Conservation (phyloP, 30 jellyfish, hydroid and myxozoan species). For the Pelagia noctiluca region DNA sequence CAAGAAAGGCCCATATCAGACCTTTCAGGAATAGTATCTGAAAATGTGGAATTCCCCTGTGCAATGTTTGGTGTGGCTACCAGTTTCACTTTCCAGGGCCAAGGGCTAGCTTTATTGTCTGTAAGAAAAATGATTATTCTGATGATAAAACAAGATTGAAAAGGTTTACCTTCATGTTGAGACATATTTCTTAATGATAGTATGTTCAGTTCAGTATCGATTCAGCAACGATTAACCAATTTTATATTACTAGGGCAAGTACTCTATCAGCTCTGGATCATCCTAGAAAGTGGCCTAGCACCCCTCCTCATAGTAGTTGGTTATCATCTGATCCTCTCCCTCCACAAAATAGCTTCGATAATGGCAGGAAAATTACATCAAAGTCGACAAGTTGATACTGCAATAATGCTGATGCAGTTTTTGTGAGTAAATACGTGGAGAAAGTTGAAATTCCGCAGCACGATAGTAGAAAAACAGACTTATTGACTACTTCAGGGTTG, state of each 20-base stretch:
- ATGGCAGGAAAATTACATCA: too few relatives aligned
- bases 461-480: too few relatives aligned
- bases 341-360: too few relatives aligned
- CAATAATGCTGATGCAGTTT: too few relatives aligned
- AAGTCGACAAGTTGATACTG: too few relatives aligned
- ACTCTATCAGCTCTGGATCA: not conserved
- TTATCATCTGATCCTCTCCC: too few relatives aligned
- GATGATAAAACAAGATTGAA: not conserved
- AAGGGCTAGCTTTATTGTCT: not conserved
- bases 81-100: not conserved
- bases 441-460: too few relatives aligned
- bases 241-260: not conserved
- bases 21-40: not conserved
- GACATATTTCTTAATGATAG: too few relatives aligned
- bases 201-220: not conserved
- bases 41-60: not conserved
- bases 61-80: not conserved
- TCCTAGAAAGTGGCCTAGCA: constrained; percentile 1
- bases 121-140: not conserved
- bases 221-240: not conserved
- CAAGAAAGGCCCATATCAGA: too few relatives aligned
- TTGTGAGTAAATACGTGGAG: too few relatives aligned
- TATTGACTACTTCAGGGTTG: too few relatives aligned
- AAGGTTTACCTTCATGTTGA: constrained; percentile 37
- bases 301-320: too few relatives aligned